Evolutionary conservation across 1,140 invertebrate genomes (phyloP).

Genomic region (Lasioglossum baleicum): DNA sequence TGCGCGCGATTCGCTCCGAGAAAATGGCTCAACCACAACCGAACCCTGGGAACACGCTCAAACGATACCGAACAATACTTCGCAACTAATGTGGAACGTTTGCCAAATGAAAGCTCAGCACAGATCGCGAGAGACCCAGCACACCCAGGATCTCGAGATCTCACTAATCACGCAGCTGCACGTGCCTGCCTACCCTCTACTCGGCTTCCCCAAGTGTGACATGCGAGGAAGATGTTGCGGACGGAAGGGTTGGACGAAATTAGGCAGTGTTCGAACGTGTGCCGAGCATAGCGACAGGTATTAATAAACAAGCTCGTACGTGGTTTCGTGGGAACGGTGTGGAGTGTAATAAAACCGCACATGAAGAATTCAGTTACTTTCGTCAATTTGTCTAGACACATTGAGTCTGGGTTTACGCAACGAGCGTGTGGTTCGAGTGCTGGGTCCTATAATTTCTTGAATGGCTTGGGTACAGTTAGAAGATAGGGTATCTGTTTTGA

Average conservation of each 20-base stretch:
- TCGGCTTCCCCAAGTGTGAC: not conserved
- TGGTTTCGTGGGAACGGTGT: no score
- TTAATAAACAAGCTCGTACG: no score
- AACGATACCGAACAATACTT: constrained; percentile 40
- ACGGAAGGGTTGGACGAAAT: not conserved
- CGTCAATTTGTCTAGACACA: no score
- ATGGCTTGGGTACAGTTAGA: no score
- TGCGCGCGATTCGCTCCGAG: not conserved
- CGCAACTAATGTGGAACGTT: constrained; percentile 33
- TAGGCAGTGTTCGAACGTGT: not conserved
- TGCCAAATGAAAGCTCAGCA: constrained; percentile 45
- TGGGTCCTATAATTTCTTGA: no score
- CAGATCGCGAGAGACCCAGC: constrained; percentile 6
- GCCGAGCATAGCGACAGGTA: no score
- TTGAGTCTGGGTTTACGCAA: no score
- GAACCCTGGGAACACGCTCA: constrained; percentile 1
- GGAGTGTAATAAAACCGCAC: no score
- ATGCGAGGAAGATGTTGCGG: not conserved
- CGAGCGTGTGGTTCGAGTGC: no score
- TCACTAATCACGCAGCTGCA: constrained; percentile 13
- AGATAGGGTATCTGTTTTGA: no score
- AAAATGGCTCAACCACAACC: not conserved
- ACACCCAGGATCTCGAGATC: constrained; percentile 12
- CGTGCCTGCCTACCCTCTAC: not conserved
- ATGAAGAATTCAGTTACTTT: no score